phyloP scores from a whole-genome alignment of 2,888 invertebrate genomes.

The Cephus runcator region DNA sequence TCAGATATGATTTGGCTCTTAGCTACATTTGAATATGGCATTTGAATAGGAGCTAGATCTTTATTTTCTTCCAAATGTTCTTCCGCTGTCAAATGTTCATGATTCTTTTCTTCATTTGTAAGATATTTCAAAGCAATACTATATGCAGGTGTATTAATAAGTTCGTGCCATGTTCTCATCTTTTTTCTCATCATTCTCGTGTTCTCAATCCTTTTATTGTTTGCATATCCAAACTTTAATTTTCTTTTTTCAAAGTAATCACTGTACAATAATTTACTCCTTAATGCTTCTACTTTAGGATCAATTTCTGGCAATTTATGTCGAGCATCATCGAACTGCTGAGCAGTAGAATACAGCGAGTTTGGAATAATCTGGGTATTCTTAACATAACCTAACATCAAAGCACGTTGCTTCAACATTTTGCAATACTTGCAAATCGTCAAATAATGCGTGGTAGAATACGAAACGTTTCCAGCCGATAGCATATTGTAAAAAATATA shows the following conservation, averaged over 20 bases:
- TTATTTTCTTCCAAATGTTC: not conserved
- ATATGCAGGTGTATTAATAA: slow-evolving; percentile 61
- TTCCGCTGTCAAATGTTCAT: slow-evolving; percentile 44
- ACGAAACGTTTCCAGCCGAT: not conserved
- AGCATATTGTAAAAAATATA: not conserved
- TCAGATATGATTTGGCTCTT: slow-evolving; percentile 25
- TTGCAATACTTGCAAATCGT: not conserved
- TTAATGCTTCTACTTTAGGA: slow-evolving; percentile 45
- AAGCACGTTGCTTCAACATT: slow-evolving; percentile 30
- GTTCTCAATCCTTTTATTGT: slow-evolving; percentile 33
- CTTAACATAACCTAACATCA: slow-evolving; percentile 64
- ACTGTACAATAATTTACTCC: slow-evolving; percentile 60
- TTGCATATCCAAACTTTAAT: slow-evolving; percentile 40
- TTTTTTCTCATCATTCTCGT: slow-evolving; percentile 26
- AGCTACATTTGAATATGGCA: slow-evolving; percentile 51
- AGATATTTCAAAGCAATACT: slow-evolving; percentile 70
- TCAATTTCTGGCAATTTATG: slow-evolving; percentile 28
- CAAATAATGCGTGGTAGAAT: not conserved
- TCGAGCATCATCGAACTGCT: slow-evolving; percentile 51
- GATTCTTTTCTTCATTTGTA: slow-evolving; percentile 57
- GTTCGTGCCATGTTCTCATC: slow-evolving; percentile 44
- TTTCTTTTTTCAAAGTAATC: slow-evolving; percentile 57
- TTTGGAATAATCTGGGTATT: slow-evolving; percentile 47
- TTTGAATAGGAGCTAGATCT: slow-evolving; percentile 37
- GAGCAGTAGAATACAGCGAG: slow-evolving; percentile 18